Conservation (phyloP, 2,888 invertebrate species). For the Carabus problematicus region DNA sequence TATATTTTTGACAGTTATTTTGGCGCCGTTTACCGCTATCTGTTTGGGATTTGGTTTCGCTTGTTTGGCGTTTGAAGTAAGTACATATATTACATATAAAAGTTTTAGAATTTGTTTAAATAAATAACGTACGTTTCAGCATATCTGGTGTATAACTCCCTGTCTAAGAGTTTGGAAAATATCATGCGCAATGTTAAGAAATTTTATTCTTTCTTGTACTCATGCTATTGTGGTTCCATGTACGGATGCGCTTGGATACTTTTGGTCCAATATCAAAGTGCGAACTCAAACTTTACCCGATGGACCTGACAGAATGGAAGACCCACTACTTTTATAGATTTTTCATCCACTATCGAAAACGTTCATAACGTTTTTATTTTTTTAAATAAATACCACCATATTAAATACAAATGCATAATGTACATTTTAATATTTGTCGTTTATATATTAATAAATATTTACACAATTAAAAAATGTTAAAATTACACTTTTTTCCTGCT, state of each 20-base stretch:
- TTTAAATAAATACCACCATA: slow-evolving; percentile 20
- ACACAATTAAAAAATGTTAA: not conserved
- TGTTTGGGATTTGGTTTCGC: slow-evolving; percentile 73
- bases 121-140: slow-evolving; percentile 60
- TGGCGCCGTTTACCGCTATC: slow-evolving; percentile 73
- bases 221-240: slow-evolving; percentile 70
- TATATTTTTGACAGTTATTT: slow-evolving; percentile 69
- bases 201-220: slow-evolving; percentile 65
- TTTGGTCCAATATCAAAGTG: slow-evolving; percentile 68
- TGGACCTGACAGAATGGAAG: slow-evolving; percentile 58
- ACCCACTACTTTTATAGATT: slow-evolving; percentile 48
- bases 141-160: slow-evolving; percentile 78
- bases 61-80: slow-evolving; percentile 74
- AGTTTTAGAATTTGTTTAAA: not conserved
- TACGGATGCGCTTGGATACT: slow-evolving; percentile 67
- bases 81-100: slow-evolving; percentile 28
- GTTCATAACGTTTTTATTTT: not conserved
- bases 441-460: not conserved
- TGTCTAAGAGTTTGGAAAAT: slow-evolving; percentile 72
- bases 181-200: slow-evolving; percentile 68
- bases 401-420: not conserved
- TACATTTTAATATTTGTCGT: not conserved
- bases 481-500: not conserved
- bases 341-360: slow-evolving; percentile 34
- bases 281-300: slow-evolving; percentile 63